phyloP scores from a whole-genome alignment of 2,797 vertebrate species.

The Anguilla marmorata region DNA sequence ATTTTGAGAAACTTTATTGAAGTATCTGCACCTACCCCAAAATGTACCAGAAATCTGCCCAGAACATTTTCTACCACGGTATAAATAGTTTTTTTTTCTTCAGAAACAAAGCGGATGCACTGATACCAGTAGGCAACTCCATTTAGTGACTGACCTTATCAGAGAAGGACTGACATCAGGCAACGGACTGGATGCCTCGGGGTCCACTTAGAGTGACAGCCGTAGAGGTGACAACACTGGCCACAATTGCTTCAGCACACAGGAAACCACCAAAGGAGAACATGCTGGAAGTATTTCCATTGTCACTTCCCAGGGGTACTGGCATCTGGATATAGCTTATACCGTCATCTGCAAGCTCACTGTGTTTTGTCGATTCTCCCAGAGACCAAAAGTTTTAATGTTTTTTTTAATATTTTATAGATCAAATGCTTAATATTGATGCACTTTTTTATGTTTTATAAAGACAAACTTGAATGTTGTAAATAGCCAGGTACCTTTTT shows the following conservation, averaged over 20 bases:
- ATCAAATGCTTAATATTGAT: constrained; percentile 59
- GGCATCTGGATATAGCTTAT: constrained; percentile 21
- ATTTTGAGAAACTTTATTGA: constrained; percentile 65
- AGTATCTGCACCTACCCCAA: constrained; percentile 35
- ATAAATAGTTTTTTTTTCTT: neutral
- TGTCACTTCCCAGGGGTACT: neutral
- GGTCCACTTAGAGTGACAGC: constrained; percentile 38
- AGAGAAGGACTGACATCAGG: constrained; percentile 42
- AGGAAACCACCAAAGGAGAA: neutral
- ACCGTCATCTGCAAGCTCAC: constrained; percentile 16
- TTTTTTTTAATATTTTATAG: constrained; percentile 39
- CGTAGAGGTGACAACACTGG: neutral
- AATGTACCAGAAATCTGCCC: neutral
- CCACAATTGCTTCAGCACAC: constrained; percentile 16
- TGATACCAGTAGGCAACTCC: neutral
- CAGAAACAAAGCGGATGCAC: neutral
- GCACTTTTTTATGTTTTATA: constrained; percentile 77
- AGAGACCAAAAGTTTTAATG: constrained; percentile 19
- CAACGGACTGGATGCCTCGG: constrained; percentile 51
- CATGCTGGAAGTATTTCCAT: neutral
- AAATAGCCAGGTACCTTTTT: constrained; percentile 69
- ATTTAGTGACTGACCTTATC: neutral
- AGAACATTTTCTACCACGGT: neutral
- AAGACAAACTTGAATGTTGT: constrained; percentile 79
- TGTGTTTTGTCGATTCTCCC: constrained; percentile 18